These are phyloP conservation scores for Torymus tubicola DNA, from an alignment of 2,888 invertebrate species.

Conservation along the genomic window DNA sequence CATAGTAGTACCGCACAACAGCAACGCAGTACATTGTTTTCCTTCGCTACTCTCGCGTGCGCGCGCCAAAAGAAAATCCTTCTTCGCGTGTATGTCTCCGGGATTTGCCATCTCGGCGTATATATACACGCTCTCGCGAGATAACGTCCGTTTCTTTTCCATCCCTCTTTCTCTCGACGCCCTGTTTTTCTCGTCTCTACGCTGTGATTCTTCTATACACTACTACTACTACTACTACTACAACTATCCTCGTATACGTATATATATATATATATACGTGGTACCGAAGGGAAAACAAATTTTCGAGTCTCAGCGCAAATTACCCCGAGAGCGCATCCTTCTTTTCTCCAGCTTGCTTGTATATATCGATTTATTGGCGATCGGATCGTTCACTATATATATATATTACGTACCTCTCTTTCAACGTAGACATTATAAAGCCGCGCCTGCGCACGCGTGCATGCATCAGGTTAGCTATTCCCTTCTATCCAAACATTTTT, in stretches of 20 bases:
- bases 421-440: too few species aligned
- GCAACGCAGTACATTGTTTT: constrained; percentile 70
- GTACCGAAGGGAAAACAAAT: constrained; percentile 38
- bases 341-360: not conserved
- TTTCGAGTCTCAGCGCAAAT: constrained; percentile 50
- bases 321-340: constrained; percentile 32
- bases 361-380: constrained; percentile 50
- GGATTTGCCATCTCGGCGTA: constrained; percentile 55
- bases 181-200: not conserved
- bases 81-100: constrained; percentile 27
- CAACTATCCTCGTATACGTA: not conserved
- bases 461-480: not conserved
- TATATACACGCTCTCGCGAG: constrained; percentile 21
- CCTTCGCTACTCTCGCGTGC: constrained; percentile 57
- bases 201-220: not conserved
- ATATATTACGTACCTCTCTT: too few species aligned
- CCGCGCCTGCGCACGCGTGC: too few species aligned
- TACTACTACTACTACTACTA: not conserved
- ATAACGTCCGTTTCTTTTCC: constrained; percentile 34
- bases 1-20: constrained; percentile 54
- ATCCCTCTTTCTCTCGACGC: not conserved
- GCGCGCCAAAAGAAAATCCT: constrained; percentile 61
- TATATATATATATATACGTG: not conserved
- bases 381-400: constrained; percentile 19
- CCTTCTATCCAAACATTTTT: too few species aligned